Evolutionary conservation across 2,113 vertebrate genomes (phyloP).

Genomic region (Dicrurus megarhynchus): DNA sequence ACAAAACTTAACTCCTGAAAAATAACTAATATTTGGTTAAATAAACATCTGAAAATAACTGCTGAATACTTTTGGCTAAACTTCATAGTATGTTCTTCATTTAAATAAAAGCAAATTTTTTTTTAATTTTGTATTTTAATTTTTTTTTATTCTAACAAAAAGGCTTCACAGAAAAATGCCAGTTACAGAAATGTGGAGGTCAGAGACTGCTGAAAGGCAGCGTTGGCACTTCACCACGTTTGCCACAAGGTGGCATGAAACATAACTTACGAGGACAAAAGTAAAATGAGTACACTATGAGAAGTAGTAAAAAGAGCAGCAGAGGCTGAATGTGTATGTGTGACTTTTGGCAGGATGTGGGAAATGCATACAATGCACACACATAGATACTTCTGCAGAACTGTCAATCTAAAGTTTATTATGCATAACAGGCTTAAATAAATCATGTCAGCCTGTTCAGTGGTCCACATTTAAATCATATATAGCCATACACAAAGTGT

Average conservation of each 20-base stretch:
- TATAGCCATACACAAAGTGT: fast-evolving
- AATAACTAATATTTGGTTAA: not conserved
- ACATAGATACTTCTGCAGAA: not conserved
- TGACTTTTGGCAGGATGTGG: not conserved
- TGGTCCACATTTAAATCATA: not conserved
- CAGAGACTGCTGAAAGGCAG: not conserved
- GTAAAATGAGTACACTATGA: fast-evolving
- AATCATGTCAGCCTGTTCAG: not conserved
- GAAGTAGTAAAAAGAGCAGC: not conserved
- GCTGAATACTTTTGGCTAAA: not conserved
- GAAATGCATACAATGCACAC: not conserved
- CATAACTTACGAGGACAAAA: fast-evolving
- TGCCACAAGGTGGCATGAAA: slow-evolving; percentile 18
- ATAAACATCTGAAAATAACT: not conserved
- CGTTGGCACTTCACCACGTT: fast-evolving
- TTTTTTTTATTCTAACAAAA: fast-evolving
- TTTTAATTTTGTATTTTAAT: not conserved
- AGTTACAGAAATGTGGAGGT: not conserved
- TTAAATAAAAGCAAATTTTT: not conserved
- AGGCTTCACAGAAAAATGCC: not conserved
- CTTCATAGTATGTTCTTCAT: not conserved
- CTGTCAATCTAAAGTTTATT: not conserved
- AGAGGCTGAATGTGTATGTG: not conserved
- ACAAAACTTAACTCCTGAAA: not conserved
- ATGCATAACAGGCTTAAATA: not conserved